Conservation (phyloP, 2,113 vertebrate genomes). For the Leptosomus discolor region DNA sequence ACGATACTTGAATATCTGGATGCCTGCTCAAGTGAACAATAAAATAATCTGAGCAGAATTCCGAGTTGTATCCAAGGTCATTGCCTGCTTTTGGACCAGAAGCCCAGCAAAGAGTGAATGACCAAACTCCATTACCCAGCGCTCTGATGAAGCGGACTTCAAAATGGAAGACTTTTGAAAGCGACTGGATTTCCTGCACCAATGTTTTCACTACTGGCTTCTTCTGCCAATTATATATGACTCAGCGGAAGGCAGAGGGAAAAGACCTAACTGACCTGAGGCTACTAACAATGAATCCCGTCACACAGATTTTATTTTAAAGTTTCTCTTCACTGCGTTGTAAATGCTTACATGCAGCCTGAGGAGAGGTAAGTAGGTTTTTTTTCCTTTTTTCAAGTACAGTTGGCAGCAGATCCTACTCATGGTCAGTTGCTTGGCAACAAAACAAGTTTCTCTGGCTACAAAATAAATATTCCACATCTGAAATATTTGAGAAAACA, state of each 20-base stretch:
- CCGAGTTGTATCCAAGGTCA: not conserved
- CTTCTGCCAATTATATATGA: not conserved
- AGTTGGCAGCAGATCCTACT: not conserved
- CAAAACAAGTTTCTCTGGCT: conserved; percentile 58
- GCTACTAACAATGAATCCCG: not conserved
- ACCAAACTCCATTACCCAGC: not conserved
- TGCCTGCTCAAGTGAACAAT: not conserved
- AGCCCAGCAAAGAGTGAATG: not conserved
- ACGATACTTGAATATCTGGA: not conserved
- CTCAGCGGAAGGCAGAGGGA: not conserved
- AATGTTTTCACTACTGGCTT: not conserved
- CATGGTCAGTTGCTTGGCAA: conserved; percentile 53
- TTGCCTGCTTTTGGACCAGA: not conserved
- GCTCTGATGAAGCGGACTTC: not conserved
- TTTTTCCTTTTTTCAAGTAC: not conserved
- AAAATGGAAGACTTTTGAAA: not conserved
- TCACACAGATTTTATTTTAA: not conserved
- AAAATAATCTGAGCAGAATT: not conserved
- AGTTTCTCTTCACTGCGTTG: not conserved
- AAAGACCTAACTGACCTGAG: not conserved
- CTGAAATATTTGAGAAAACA: conserved; percentile 62
- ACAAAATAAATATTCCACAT: conserved; percentile 60
- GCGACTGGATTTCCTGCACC: not conserved
- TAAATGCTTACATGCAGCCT: not conserved
- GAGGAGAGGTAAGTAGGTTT: not conserved